Evolutionary conservation across 30 jellyfish, hydroid and myxozoan genomes (phyloP).

Genomic region (Pelagia noctiluca): DNA sequence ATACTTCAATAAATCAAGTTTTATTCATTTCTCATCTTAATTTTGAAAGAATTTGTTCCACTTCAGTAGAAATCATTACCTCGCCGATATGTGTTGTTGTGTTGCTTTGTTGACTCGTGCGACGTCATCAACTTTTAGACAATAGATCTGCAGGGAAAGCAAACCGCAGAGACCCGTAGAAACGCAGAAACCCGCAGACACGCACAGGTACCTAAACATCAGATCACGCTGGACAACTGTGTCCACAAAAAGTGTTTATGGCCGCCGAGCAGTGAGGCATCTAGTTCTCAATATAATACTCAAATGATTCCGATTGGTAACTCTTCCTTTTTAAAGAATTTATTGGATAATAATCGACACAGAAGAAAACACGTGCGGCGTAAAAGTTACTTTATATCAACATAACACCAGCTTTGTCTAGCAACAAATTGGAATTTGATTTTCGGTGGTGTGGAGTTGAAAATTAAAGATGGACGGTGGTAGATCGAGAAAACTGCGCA

Average conservation of each 20-base stretch:
- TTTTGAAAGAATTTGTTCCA: too few species aligned
- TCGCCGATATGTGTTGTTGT: too few species aligned
- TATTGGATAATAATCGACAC: constrained; percentile 55
- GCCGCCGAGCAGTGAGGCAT: constrained; percentile 51
- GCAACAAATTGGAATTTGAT: not conserved
- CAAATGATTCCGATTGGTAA: constrained; percentile 55
- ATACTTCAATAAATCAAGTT: too few species aligned
- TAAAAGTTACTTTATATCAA: constrained; percentile 22
- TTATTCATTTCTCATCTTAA: too few species aligned
- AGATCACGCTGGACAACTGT: too few species aligned
- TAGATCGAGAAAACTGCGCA: constrained; percentile 39
- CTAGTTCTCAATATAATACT: not conserved
- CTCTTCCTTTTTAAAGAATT: constrained; percentile 5
- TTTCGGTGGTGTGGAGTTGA: not conserved
- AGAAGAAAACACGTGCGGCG: constrained; percentile 57
- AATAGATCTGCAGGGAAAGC: too few species aligned
- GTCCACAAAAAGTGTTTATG: constrained; percentile 27
- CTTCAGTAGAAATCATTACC: too few species aligned
- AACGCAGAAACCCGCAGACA: too few species aligned
- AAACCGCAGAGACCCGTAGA: too few species aligned
- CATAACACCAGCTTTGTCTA: constrained; percentile 4
- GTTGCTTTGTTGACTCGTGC: too few species aligned
- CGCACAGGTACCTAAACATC: too few species aligned
- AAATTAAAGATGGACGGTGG: constrained; percentile 65
- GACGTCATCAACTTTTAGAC: too few species aligned